These are phyloP conservation scores for Zelleria hepariella DNA, from an alignment of 2,888 invertebrate genomes.

Conservation along the genomic window DNA sequence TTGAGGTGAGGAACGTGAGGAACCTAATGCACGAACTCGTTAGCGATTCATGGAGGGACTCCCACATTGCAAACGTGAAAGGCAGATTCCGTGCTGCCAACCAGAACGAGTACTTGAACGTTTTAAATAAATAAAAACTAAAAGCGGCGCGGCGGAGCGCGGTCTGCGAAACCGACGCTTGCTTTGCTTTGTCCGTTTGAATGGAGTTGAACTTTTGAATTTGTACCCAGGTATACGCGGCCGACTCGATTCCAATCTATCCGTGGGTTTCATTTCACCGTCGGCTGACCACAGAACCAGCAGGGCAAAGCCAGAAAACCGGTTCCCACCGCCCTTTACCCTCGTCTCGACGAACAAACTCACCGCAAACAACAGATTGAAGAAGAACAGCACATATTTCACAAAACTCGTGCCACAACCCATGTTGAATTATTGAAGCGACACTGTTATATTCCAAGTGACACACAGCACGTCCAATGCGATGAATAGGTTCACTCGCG, in stretches of 20 bases:
- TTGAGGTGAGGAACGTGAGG: too few relatives aligned
- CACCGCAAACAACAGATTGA: conserved; percentile 84
- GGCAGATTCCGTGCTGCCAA: neutral
- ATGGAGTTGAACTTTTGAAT: neutral
- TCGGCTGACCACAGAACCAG: conserved; percentile 34
- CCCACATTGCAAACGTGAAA: neutral
- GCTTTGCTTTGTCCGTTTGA: neutral
- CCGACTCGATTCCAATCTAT: neutral
- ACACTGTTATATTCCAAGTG: conserved; percentile 31
- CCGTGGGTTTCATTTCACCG: conserved; percentile 30
- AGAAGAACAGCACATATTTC: conserved; percentile 86
- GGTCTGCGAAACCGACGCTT: neutral
- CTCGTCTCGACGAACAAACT: conserved; percentile 71
- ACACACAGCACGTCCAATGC: conserved; percentile 51
- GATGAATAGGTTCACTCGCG: conserved; percentile 48
- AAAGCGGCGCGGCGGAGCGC: neutral
- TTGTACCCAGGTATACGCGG: neutral
- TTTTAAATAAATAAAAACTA: too few relatives aligned
- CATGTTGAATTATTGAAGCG: conserved; percentile 53
- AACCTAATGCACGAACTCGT: neutral
- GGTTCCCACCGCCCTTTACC: conserved; percentile 36
- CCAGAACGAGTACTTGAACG: neutral
- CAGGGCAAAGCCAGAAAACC: conserved; percentile 36
- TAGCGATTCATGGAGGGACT: neutral
- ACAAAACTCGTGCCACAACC: conserved; percentile 82